Percentiles rank a stretch among this genome's conserved stretches.
phyloP scores from a whole-genome alignment of 1,140 invertebrate genomes.

The Archivesica marissinica region DNA sequence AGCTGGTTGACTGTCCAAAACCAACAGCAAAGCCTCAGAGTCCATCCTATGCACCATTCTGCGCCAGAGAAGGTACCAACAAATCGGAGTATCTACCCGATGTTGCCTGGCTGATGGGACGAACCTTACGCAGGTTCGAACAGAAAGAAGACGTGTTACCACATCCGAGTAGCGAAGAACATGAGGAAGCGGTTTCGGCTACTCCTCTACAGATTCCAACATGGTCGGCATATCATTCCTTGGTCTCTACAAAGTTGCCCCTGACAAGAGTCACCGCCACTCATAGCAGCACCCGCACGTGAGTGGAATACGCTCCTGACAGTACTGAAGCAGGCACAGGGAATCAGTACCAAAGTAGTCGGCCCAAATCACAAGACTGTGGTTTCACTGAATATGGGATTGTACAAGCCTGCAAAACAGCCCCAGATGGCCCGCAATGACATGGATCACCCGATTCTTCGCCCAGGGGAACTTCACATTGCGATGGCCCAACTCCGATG shows the following conservation, averaged over 20 bases:
- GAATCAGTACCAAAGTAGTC: not conserved
- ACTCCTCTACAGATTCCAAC: too few relatives aligned
- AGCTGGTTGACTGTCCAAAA: not conserved
- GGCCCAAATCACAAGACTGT: not conserved
- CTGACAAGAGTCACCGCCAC: not conserved
- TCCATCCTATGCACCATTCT: not conserved
- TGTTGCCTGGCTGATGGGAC: not conserved
- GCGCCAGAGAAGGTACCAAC: not conserved
- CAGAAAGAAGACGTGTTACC: not conserved
- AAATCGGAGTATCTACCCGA: not conserved
- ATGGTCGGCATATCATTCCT: not conserved
- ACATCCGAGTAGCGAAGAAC: not conserved
- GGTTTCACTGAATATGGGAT: not conserved
- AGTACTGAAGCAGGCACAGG: not conserved
- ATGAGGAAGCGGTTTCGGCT: not conserved
- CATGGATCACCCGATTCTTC: not conserved
- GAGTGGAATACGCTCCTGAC: slow-evolving; percentile 2
- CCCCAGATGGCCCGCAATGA: not conserved
- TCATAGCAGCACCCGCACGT: slow-evolving; percentile 29
- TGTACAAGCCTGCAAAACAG: slow-evolving; percentile 22
- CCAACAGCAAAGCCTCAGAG: not conserved
- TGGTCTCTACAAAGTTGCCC: not conserved
- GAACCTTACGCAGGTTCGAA: too few relatives aligned
- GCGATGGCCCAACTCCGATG: not conserved
- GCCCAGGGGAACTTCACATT: slow-evolving; percentile 25